Conservation (phyloP, 2,113 vertebrate species). For the Mormyrus iriodes region DNA sequence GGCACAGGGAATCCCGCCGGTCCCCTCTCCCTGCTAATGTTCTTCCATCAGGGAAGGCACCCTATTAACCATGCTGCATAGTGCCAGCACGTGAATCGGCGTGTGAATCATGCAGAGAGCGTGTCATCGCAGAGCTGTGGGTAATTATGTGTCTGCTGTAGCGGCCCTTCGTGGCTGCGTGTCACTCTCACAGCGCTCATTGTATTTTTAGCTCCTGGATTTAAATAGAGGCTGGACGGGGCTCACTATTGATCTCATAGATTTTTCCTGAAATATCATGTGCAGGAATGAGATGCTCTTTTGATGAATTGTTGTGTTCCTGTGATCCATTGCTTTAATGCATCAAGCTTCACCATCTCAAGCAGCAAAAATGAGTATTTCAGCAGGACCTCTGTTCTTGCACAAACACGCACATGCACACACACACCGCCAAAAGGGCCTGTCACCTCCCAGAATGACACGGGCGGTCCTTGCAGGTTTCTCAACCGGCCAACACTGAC, state of each 20-base stretch:
- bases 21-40: constrained; percentile 53
- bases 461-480: neutral
- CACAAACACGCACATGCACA: neutral
- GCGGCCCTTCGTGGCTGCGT: neutral
- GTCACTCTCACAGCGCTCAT: neutral
- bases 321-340: neutral
- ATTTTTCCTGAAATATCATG: constrained; percentile 2
- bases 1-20: constrained; percentile 43
- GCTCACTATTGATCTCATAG: neutral
- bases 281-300: neutral
- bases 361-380: neutral
- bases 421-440: neutral
- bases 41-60: constrained; percentile 26
- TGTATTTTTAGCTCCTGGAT: neutral
- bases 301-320: neutral
- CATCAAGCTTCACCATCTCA: neutral
- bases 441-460: neutral
- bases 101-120: constrained; percentile 1
- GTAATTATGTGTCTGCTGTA: neutral
- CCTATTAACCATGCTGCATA: neutral
- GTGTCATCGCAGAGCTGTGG: neutral
- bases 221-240: neutral
- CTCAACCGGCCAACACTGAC: constrained; percentile 19
- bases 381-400: neutral
- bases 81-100: neutral